Evolutionary conservation across 2,888 invertebrate genomes (phyloP).

Genomic region (Autographa pulchrina): DNA sequence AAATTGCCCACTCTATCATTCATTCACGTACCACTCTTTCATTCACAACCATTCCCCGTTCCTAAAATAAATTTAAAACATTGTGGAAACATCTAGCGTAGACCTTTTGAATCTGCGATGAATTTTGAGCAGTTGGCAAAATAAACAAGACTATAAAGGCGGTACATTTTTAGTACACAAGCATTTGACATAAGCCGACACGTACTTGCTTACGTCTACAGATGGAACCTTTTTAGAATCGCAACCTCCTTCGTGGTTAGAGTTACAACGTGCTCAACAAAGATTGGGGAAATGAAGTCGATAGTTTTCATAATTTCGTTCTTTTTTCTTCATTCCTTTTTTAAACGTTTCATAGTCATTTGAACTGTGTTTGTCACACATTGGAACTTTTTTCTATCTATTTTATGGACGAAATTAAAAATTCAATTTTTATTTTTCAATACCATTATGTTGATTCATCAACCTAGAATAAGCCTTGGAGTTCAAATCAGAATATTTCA

Average conservation of each 20-base stretch:
- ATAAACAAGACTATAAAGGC: neutral
- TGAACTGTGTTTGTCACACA: too few relatives aligned
- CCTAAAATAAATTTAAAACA: neutral
- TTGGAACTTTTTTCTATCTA: too few relatives aligned
- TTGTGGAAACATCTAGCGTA: neutral
- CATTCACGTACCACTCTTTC: neutral
- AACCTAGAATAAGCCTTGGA: too few relatives aligned
- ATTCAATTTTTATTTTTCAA: too few relatives aligned
- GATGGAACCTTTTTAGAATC: slow-evolving; percentile 8
- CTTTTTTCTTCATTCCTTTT: too few relatives aligned
- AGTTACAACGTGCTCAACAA: neutral
- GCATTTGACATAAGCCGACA: neutral
- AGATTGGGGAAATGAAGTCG: too few relatives aligned
- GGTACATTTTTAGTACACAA: slow-evolving; percentile 11
- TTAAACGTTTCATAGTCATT: too few relatives aligned
- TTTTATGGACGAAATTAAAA: too few relatives aligned
- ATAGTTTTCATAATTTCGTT: too few relatives aligned
- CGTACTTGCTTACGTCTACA: slow-evolving; percentile 16
- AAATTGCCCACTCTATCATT: too few relatives aligned
- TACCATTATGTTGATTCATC: too few relatives aligned
- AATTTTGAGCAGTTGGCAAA: slow-evolving; percentile 19
- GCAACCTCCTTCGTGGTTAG: neutral
- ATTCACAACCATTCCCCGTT: neutral
- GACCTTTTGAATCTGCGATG: neutral
- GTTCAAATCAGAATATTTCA: too few relatives aligned